Evolutionary conservation across 1,140 invertebrate species (phyloP).

Genomic region (Micrasema minimum): DNA sequence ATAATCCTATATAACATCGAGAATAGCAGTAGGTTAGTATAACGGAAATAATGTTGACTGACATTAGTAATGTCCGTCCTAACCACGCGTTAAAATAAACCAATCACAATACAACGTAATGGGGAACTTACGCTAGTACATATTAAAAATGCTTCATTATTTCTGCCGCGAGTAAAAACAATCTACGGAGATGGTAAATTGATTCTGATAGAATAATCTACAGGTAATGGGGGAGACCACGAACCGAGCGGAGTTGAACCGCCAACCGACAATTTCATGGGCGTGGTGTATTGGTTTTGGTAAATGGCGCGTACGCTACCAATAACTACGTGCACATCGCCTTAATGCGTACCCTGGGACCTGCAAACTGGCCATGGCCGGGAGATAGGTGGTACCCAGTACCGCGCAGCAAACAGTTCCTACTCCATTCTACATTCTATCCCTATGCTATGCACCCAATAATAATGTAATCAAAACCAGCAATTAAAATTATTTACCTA

Average conservation of each 20-base stretch:
- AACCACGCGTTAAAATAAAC: slow-evolving; percentile 12
- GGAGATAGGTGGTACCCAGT: not conserved
- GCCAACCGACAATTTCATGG: slow-evolving; percentile 46
- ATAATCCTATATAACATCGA: too few relatives aligned
- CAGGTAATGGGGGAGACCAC: slow-evolving; percentile 26
- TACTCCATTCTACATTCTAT: too few relatives aligned
- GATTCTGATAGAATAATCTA: slow-evolving; percentile 33
- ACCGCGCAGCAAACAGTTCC: too few relatives aligned
- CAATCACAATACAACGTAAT: not conserved
- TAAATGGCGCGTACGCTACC: slow-evolving; percentile 41
- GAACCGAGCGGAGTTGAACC: slow-evolving; percentile 28
- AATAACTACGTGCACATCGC: slow-evolving; percentile 28
- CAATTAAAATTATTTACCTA: too few relatives aligned
- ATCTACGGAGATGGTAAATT: slow-evolving; percentile 25
- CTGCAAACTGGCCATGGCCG: not conserved
- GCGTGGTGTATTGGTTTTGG: slow-evolving; percentile 49
- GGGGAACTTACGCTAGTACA: not conserved
- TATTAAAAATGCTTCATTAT: slow-evolving; percentile 7
- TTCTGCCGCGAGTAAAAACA: slow-evolving; percentile 25
- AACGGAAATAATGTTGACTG: too few relatives aligned
- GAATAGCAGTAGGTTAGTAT: too few relatives aligned
- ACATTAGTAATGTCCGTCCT: slow-evolving; percentile 6
- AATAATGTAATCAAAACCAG: too few relatives aligned
- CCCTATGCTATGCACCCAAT: too few relatives aligned
- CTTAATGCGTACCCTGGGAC: slow-evolving; percentile 3